These are phyloP conservation scores for Corticium candelabrum DNA, from an alignment of 37 sponge, comb jelly and placozoan species.

Conservation along the genomic window DNA sequence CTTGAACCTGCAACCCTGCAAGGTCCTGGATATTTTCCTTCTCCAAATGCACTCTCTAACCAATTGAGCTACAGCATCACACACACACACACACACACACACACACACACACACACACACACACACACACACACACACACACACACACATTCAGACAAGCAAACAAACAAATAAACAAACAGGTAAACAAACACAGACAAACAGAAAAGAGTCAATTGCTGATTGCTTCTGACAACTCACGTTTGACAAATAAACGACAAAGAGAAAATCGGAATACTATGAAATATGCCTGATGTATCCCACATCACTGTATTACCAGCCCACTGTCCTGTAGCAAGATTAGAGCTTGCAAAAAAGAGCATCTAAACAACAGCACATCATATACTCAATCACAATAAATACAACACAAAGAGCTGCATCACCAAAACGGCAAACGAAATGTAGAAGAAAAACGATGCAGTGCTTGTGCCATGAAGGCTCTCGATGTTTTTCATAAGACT, in stretches of 20 bases:
- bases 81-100: no score
- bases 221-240: slow-evolving; percentile 37
- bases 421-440: slow-evolving; percentile 24
- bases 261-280: slow-evolving; percentile 56
- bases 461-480: slow-evolving; percentile 31
- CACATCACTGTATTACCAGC: slow-evolving; percentile 13
- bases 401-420: not conserved
- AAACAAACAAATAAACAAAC: no score
- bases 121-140: no score
- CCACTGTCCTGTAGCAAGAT: slow-evolving; percentile 5
- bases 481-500: slow-evolving; percentile 35
- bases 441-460: slow-evolving; percentile 54
- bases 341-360: slow-evolving; percentile 6
- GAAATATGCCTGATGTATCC: slow-evolving; percentile 31
- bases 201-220: not conserved
- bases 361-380: slow-evolving; percentile 11
- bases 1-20: no score
- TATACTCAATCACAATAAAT: not conserved
- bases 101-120: no score
- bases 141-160: no score
- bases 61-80: no score
- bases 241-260: slow-evolving; percentile 68
- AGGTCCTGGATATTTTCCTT: no score
- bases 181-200: no score
- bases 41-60: no score